Evolutionary conservation across 2,113 vertebrate species (phyloP).

Genomic region (Phalacrocorax pelagicus): DNA sequence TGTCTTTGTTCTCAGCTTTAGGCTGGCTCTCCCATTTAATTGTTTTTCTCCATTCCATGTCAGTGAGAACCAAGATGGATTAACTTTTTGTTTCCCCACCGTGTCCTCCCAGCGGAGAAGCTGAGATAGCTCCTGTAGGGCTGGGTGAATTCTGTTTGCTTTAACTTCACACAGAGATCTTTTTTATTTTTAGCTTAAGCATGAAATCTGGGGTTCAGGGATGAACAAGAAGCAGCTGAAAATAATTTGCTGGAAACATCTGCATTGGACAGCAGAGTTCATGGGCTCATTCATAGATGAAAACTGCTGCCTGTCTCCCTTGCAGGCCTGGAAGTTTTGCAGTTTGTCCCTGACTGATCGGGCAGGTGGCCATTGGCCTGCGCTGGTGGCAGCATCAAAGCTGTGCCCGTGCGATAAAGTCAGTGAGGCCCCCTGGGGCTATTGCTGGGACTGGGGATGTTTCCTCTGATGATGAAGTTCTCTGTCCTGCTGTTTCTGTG

Average conservation of each 20-base stretch:
- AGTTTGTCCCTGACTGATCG: accelerated
- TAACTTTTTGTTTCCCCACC: not conserved
- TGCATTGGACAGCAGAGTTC: not conserved
- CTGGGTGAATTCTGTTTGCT: not conserved
- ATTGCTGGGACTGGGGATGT: not conserved
- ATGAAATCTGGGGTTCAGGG: not conserved
- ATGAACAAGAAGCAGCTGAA: not conserved
- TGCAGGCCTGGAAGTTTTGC: not conserved
- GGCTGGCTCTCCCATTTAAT: not conserved
- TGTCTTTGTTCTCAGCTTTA: slow-evolving; percentile 43
- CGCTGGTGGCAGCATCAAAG: not conserved
- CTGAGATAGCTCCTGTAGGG: not conserved
- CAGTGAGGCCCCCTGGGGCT: not conserved
- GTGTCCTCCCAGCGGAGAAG: not conserved
- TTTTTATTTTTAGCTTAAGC: not conserved
- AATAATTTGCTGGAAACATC: not conserved
- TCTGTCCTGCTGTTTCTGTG: not conserved
- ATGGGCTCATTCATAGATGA: not conserved
- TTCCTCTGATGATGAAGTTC: not conserved
- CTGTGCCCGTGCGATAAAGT: not conserved
- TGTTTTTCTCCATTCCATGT: not conserved
- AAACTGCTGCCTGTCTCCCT: not conserved
- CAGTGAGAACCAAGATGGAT: slow-evolving; percentile 13
- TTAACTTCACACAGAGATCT: not conserved
- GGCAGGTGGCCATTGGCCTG: not conserved